Evolutionary conservation across 2,113 vertebrate species (phyloP).

Genomic region (Limanda limanda): DNA sequence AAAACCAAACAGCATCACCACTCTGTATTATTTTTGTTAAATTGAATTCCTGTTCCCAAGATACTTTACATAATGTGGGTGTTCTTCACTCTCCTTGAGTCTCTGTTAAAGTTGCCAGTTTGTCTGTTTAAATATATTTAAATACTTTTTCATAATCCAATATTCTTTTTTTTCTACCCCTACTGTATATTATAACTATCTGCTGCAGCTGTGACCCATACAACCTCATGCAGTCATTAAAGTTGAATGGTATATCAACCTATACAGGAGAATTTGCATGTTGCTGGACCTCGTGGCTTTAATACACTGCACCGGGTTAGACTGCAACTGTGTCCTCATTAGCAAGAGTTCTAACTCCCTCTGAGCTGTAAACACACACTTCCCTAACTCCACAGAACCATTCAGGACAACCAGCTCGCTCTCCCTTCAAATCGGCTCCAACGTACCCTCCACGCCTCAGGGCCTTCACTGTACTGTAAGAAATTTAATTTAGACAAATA

Average conservation of each 20-base stretch:
- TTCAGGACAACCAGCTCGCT: slow-evolving; percentile 29
- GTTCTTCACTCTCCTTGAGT: background rate
- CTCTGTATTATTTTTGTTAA: background rate
- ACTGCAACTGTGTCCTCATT: slow-evolving; percentile 35
- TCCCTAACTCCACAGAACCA: slow-evolving; percentile 23
- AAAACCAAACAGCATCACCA: background rate
- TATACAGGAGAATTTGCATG: slow-evolving; percentile 31
- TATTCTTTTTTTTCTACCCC: background rate
- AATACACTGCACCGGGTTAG: background rate
- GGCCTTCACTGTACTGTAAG: slow-evolving; percentile 55
- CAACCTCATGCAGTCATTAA: slow-evolving; percentile 37
- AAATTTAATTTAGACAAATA: slow-evolving; percentile 63
- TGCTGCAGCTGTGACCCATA: slow-evolving; percentile 16
- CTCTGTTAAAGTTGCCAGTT: background rate
- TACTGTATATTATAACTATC: background rate
- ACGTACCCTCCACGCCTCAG: slow-evolving; percentile 26
- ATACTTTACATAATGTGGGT: background rate
- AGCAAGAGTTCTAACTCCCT: background rate
- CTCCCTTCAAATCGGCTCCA: slow-evolving; percentile 45
- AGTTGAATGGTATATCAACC: slow-evolving; percentile 38
- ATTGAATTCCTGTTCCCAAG: background rate
- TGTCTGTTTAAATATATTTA: slow-evolving; percentile 8
- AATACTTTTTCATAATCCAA: background rate
- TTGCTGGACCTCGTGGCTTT: slow-evolving; percentile 5
- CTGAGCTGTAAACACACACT: background rate